Base-by-base conservation (phyloP, 2,797 vertebrate genomes). In the Phrynocephalus guinanensis region DNA sequence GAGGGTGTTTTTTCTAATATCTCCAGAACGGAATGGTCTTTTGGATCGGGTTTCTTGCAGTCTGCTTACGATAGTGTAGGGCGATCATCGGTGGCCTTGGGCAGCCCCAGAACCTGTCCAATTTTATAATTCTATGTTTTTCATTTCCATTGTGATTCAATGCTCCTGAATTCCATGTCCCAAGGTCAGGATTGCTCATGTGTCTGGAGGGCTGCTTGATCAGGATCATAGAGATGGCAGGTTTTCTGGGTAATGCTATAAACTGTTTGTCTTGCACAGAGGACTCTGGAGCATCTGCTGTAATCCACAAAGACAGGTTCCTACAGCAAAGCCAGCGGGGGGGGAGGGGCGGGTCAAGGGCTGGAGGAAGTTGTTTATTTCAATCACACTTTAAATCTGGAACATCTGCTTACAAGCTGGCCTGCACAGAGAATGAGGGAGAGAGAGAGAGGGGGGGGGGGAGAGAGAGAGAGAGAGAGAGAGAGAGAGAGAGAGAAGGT, bases 241-340 rank as follows among this genome's bases (percentile, higher is more conserved):
- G 30, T 0, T 86, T 94, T 44, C 73, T 77, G 79, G 73, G 66
- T 50, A 0, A 79, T 81, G 63, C 33, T 77, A 90, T 90, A 92
- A 77, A 88, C 68, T 73, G 66, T 90, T 93, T 91, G 89, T 87
- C 89, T 90, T 91, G 87, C 86, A 91, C 87, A 87, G 70, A 89
- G 83, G 72, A 48, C 83, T 89, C 60, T 89, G 91, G 91, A 89
- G 87, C 90, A 91, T 93, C 81, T 93, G 68, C 56, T 88, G 38
- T 90, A 95, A 94, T 92, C 92, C 91, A 88, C 86, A 92, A 82
- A 83, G 92, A 92, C 91, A 92, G 90, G 79, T 7, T 90, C 91
- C 87, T 89, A 15, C n/a, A 94, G 94, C 88, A 85, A 30, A 24
- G 87, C 92, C 91, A 66, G 79, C 89, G 88, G 93, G 92, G 93